These are phyloP conservation scores for Crypturellus tataupa DNA, from an alignment of 2,797 vertebrate genomes.

Conservation along the genomic window DNA sequence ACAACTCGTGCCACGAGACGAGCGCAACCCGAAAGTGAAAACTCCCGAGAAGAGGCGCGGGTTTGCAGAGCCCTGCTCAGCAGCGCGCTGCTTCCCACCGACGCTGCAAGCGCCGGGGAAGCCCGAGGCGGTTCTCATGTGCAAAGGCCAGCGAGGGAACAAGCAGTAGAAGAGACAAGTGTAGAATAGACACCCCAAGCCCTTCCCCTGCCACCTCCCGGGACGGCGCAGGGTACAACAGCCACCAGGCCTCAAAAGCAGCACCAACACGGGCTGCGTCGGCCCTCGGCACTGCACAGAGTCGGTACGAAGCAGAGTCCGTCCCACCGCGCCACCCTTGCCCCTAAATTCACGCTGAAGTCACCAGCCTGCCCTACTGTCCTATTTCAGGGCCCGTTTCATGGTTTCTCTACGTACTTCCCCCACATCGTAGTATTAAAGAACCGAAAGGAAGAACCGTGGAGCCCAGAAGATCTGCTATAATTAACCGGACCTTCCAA, in stretches of 20 bases:
- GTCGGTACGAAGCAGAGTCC: fast-evolving
- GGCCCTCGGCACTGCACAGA: fast-evolving
- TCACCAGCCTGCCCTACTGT: neutral
- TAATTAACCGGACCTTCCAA: constrained; percentile 26
- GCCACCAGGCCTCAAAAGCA: too few species aligned
- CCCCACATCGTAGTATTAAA: neutral
- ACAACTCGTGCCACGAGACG: fast-evolving
- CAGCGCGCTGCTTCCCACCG: neutral
- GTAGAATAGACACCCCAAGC: neutral
- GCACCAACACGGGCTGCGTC: neutral
- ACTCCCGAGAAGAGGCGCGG: fast-evolving
- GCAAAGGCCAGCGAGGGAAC: neutral
- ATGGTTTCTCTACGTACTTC: neutral
- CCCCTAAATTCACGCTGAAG: neutral
- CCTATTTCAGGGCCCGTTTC: neutral
- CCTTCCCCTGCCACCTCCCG: neutral
- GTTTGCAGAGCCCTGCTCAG: fast-evolving
- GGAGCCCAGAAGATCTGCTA: neutral
- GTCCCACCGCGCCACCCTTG: fast-evolving
- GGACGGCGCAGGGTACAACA: too few species aligned
- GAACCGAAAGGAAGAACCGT: neutral
- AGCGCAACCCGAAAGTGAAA: neutral
- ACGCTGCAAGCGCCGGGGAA: neutral
- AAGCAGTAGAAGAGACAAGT: neutral
- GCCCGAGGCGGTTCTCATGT: fast-evolving